These are phyloP conservation scores for Puffinus mauretanicus DNA, from an alignment of 2,113 vertebrate species.

Conservation along the genomic window DNA sequence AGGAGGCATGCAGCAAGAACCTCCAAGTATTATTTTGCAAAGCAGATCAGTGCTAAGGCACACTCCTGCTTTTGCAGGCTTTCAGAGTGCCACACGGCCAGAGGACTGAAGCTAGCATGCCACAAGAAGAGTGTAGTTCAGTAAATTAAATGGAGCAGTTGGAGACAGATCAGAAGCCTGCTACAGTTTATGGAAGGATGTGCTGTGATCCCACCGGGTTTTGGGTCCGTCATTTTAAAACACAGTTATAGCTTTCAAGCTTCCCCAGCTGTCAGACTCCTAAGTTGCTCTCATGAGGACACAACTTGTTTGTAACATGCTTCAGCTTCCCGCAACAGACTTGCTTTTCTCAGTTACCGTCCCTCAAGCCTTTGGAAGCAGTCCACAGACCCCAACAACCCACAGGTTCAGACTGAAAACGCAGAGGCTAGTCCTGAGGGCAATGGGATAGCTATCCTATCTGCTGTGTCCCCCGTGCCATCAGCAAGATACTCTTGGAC, in stretches of 20 bases:
- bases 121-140: not conserved
- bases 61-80: not conserved
- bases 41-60: not conserved
- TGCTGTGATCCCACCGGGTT: not conserved
- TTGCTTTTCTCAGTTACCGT: not conserved
- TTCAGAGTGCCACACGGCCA: not conserved
- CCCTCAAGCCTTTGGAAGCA: not conserved
- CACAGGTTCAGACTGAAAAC: not conserved
- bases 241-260: not conserved
- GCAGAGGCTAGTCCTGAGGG: not conserved
- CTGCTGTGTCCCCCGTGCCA: fast-evolving
- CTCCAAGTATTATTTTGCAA: not conserved
- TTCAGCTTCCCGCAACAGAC: not conserved
- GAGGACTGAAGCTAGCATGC: not conserved
- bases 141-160: not conserved
- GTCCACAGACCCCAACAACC: not conserved
- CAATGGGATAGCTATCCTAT: not conserved
- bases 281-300: not conserved
- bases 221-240: not conserved
- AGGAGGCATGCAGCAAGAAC: not conserved
- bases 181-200: not conserved
- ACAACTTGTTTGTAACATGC: not conserved
- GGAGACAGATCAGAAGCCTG: not conserved
- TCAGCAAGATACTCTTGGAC: not conserved
- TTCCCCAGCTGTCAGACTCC: not conserved